Evolutionary conservation across 2,888 invertebrate species (phyloP), one percentile per base, ranked within the genome.

Genomic region (Aquatica leii): DNA sequence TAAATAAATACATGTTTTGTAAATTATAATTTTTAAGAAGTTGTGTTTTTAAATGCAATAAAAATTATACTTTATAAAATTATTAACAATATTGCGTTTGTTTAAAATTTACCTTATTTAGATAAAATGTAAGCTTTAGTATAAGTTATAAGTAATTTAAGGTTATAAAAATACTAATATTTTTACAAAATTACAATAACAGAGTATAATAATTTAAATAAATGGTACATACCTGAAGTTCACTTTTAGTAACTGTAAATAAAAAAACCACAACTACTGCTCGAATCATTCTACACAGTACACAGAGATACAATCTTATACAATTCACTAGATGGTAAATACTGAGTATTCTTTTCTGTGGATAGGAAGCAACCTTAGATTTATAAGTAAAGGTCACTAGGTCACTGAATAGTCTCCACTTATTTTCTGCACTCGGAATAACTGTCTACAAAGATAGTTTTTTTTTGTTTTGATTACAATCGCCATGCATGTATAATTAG

Each of bases 351-450:
- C 37, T 40, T 58, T 40, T 65, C 43, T 46, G 46, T 34, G 20
- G 55, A 50, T 37, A 62, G 12, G 64, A 51, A 55, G 43, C 31
- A 59, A 48, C 43, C 43, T 59, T 62, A 43, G 51, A 65, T 55
- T 37, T 50, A 43, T 51, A 50, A 46, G 41, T 55, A 60, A 54
- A 65, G 64, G 64, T 65, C 60, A 65, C 49, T 60, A 65, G 64
- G 64, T 65, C 64, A 60, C 18, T 51, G 56, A 24, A 15, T 55
- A 51, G 50, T 52, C 15, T 34, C 37, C 52, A n/a, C 17, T 35
- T 35, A 35, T 52, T 52, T 37, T 37, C 17, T 18, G 18, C 24
- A 18, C 4, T 1, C 6, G 18, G 18, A 12, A 15, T 43, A 43
- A 46, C 46, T 18, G 17, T 46, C 46, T 46, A 24, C 24, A 24